Conservation (phyloP, 2,113 vertebrate genomes). For the Poecilia latipinna region DNA sequence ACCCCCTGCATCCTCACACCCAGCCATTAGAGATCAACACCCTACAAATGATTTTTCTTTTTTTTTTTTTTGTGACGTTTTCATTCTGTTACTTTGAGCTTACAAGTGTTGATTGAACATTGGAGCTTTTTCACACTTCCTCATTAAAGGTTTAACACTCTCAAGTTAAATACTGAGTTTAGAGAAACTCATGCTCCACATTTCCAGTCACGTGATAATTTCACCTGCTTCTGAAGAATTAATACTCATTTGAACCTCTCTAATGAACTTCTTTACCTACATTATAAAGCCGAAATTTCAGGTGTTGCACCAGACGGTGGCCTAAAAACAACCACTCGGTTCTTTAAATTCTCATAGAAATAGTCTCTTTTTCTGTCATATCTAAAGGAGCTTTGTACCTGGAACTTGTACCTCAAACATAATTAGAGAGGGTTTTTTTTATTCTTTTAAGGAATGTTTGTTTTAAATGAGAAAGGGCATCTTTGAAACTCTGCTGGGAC, state of each 20-base stretch:
- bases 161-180: constrained; percentile 4
- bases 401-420: not conserved
- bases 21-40: not conserved
- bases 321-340: not conserved
- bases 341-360: not conserved
- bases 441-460: no score
- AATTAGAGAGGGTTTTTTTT: not conserved
- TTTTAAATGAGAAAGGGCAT: no score
- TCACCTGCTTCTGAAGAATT: not conserved
- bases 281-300: not conserved
- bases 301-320: not conserved
- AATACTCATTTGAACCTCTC: not conserved
- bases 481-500: no score
- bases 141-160: constrained; percentile 23
- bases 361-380: not conserved
- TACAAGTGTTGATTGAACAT: constrained; percentile 43
- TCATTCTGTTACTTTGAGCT: constrained; percentile 13
- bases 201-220: no score
- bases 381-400: not conserved
- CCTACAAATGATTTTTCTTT: not conserved
- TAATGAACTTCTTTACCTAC: not conserved
- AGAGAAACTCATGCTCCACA: not conserved
- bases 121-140: constrained; percentile 1
- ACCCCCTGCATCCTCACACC: constrained; percentile 2
- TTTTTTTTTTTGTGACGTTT: not conserved